Conservation (phyloP, 2,888 invertebrate species). For the Andrena bicolor region DNA sequence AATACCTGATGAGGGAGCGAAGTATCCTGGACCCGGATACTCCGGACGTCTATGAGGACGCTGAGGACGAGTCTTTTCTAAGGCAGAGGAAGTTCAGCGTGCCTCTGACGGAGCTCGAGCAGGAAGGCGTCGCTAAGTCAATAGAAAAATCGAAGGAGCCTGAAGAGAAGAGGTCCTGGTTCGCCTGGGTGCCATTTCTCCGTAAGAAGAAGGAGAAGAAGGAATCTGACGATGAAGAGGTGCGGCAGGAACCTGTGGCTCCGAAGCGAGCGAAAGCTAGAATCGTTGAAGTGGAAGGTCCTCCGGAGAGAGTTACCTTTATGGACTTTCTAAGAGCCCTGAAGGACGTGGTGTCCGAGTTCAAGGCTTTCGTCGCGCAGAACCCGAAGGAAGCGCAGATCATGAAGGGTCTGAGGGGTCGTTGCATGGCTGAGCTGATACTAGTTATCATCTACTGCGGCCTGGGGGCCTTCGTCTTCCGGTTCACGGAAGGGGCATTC, state of each 20-base stretch:
- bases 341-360: constrained; percentile 79
- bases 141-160: constrained; percentile 73
- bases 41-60: constrained; percentile 48
- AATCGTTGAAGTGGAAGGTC: constrained; percentile 67
- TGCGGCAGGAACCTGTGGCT: constrained; percentile 71
- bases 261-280: not conserved
- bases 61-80: constrained; percentile 25
- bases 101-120: constrained; percentile 76
- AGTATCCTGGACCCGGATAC: constrained; percentile 74
- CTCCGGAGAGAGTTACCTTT: constrained; percentile 67
- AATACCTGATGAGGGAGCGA: constrained; percentile 71
- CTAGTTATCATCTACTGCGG: constrained; percentile 91
- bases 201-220: constrained; percentile 68
- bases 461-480: constrained; percentile 92
- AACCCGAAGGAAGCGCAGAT: constrained; percentile 87
- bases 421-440: constrained; percentile 90
- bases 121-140: constrained; percentile 62
- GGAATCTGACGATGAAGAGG: constrained; percentile 77
- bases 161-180: constrained; percentile 73
- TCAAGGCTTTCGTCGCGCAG: constrained; percentile 86
- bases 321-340: constrained; percentile 75
- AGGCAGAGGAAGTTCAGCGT: constrained; percentile 74
- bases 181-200: constrained; percentile 77
- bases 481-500: constrained; percentile 93
- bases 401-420: constrained; percentile 87